Conservation (phyloP, 2,797 vertebrate species). For the Cynopterus sphinx region DNA sequence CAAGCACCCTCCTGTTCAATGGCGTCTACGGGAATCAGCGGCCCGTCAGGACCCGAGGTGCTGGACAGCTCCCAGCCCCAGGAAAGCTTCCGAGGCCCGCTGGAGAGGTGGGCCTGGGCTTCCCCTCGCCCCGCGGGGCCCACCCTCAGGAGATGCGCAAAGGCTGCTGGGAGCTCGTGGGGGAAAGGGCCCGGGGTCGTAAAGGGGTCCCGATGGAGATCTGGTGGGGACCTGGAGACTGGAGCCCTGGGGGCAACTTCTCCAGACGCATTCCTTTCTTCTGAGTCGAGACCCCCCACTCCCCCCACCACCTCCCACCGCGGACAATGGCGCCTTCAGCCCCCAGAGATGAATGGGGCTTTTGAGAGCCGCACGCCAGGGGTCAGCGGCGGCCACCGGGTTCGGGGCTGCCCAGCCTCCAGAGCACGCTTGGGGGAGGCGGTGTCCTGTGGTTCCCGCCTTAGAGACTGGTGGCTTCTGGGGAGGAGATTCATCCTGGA, state of each 20-base stretch:
- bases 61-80: constrained; percentile 77
- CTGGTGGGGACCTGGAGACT: constrained; percentile 60
- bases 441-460: not conserved
- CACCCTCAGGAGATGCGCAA: not conserved
- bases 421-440: not conserved
- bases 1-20: not conserved
- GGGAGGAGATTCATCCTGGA: not conserved
- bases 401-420: constrained; percentile 53
- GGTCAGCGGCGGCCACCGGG: constrained; percentile 75
- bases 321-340: constrained; percentile 80
- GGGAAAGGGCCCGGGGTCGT: constrained; percentile 25
- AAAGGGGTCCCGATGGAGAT: constrained; percentile 37
- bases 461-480: not conserved
- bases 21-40: not conserved
- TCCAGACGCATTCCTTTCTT: constrained; percentile 81
- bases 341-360: constrained; percentile 77
- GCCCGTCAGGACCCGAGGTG: constrained; percentile 60
- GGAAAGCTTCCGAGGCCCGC: not conserved
- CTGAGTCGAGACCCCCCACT: constrained; percentile 70
- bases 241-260: constrained; percentile 63
- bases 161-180: constrained; percentile 54
- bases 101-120: not conserved
- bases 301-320: not conserved
- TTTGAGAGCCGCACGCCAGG: constrained; percentile 74
- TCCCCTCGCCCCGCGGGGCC: not conserved